Conservation (phyloP, 1,140 invertebrate species). For the Dinothrombium tinctorium region DNA sequence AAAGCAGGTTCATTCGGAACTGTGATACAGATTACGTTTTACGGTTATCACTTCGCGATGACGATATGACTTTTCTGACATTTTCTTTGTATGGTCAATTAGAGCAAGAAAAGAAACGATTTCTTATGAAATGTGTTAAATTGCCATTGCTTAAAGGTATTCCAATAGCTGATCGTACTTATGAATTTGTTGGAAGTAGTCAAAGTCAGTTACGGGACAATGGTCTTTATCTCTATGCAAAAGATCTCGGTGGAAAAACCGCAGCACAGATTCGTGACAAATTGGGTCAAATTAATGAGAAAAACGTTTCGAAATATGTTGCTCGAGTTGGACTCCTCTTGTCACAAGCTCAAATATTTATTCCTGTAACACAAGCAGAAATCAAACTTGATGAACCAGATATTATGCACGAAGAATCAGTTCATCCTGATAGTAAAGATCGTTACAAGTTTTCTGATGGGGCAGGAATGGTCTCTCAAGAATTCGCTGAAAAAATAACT, state of each 20-base stretch:
- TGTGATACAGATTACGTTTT: no score
- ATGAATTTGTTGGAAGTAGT: slow-evolving; percentile 18
- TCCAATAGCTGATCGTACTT: no score
- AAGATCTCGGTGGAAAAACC: slow-evolving; percentile 6
- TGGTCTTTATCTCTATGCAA: slow-evolving; percentile 18
- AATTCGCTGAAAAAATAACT: slow-evolving; percentile 11
- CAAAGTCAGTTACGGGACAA: slow-evolving; percentile 19
- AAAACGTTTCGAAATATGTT: slow-evolving; percentile 19
- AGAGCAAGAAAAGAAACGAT: no score
- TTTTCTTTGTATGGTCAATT: no score
- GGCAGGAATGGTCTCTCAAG: slow-evolving; percentile 15
- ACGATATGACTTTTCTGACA: no score
- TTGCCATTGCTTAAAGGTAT: no score
- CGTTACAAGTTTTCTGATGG: slow-evolving; percentile 18
- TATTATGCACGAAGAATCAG: slow-evolving; percentile 6
- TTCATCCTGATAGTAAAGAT: slow-evolving; percentile 3
- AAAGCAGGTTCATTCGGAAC: no score
- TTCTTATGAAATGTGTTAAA: no score
- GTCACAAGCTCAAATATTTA: slow-evolving; percentile 40
- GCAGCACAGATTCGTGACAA: slow-evolving; percentile 9
- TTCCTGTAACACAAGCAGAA: slow-evolving; percentile 33
- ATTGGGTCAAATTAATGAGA: slow-evolving; percentile 16
- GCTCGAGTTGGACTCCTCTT: slow-evolving; percentile 19
- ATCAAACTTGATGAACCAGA: slow-evolving; percentile 7
- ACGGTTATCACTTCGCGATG: no score